phyloP scores from a whole-genome alignment of 1,140 invertebrate genomes.

The Euschistus heros region DNA sequence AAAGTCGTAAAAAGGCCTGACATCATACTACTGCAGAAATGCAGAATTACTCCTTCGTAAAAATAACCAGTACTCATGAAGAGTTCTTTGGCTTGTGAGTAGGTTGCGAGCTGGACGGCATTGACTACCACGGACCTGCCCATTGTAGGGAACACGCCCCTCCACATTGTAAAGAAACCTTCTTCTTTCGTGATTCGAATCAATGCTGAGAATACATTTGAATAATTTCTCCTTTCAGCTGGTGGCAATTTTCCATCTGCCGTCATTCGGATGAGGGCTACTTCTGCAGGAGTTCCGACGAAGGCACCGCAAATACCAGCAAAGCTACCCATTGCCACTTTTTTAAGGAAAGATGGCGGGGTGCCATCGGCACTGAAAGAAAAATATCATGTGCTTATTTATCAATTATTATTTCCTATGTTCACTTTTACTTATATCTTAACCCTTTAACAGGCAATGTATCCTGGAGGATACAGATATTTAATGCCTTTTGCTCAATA shows the following conservation, averaged over 20 bases:
- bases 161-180: constrained; percentile 79
- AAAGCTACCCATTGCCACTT: constrained; percentile 63
- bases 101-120: constrained; percentile 90
- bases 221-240: constrained; percentile 84
- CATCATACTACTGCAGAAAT: constrained; percentile 94
- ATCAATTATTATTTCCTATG: background rate
- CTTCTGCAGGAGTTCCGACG: constrained; percentile 91
- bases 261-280: constrained; percentile 90
- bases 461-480: too few relatives aligned
- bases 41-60: constrained; percentile 74
- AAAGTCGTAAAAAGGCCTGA: constrained; percentile 92
- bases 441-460: too few relatives aligned
- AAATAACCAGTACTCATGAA: constrained; percentile 59
- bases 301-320: constrained; percentile 78
- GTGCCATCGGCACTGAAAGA: constrained; percentile 43
- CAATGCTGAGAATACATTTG: constrained; percentile 84
- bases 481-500: too few relatives aligned
- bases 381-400: too few relatives aligned
- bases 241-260: constrained; percentile 82
- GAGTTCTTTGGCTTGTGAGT: constrained; percentile 80
- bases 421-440: background rate
- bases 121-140: constrained; percentile 92
- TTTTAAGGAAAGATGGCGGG: constrained; percentile 51
- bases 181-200: constrained; percentile 81
- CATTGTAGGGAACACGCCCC: constrained; percentile 63